Evolutionary conservation across 2,113 vertebrate species (phyloP).

Genomic region (Myotis lucifugus): DNA sequence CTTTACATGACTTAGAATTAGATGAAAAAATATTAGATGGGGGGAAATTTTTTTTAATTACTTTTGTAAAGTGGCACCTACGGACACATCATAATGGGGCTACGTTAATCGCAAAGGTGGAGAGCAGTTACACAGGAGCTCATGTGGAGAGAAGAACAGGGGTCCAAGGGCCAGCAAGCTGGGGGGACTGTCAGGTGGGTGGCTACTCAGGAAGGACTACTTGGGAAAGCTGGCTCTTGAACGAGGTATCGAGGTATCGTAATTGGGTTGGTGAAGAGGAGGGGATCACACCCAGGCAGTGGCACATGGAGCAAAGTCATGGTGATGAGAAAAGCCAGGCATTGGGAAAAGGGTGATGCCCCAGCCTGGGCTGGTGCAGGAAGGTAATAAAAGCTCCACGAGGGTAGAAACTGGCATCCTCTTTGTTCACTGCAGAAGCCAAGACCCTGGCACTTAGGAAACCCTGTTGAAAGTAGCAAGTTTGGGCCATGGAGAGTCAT

Average conservation of each 20-base stretch:
- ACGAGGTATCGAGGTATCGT: neutral
- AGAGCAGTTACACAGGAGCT: neutral
- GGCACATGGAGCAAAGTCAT: neutral
- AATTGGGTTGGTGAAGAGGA: neutral
- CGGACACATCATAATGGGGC: neutral
- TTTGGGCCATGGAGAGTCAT: neutral
- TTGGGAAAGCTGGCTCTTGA: neutral
- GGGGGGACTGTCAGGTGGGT: neutral
- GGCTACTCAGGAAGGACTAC: neutral
- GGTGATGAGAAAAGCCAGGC: neutral
- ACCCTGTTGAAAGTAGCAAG: neutral
- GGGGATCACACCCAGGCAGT: neutral
- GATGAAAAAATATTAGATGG: neutral
- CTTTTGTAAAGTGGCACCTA: neutral
- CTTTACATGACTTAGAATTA: constrained; percentile 35
- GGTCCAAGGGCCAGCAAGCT: neutral
- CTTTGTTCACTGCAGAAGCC: neutral
- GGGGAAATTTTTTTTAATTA: neutral
- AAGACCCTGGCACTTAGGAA: neutral
- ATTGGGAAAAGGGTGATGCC: neutral
- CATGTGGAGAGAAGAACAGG: neutral
- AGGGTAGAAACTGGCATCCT: neutral
- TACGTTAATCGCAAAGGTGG: neutral
- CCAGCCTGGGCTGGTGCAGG: neutral
- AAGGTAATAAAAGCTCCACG: neutral